A percentile compares a stretch with the other conserved stretches of the same genome.
These are phyloP conservation scores for Tyrannus savana DNA, from an alignment of 2,113 vertebrate genomes.

Conservation along the genomic window DNA sequence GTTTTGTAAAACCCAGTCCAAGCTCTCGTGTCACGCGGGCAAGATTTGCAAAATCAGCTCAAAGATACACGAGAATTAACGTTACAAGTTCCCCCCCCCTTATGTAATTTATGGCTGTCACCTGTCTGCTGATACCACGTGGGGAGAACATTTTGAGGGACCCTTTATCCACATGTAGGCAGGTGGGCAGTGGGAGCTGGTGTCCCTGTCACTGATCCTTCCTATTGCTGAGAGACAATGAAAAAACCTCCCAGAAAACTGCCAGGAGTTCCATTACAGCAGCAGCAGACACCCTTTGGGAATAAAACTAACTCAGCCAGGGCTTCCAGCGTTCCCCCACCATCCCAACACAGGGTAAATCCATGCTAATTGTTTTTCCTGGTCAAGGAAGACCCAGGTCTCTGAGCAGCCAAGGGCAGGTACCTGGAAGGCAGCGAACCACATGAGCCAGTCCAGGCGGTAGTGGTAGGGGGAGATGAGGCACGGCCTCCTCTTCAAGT, in stretches of 20 bases:
- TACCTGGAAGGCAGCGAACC: slow-evolving; percentile 96
- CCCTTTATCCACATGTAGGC: neutral
- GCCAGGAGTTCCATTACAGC: neutral
- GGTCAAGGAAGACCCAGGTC: neutral
- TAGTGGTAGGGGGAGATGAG: slow-evolving; percentile 92
- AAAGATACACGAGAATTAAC: neutral
- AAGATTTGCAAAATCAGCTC: neutral
- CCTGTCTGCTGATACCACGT: neutral
- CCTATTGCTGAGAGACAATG: neutral
- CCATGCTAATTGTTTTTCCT: neutral
- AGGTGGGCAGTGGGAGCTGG: neutral
- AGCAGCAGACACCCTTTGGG: neutral
- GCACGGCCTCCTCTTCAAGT: slow-evolving; percentile 80
- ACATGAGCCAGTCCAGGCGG: slow-evolving; percentile 98
- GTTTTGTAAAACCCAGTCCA: neutral
- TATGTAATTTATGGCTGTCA: neutral
- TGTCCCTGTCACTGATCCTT: neutral
- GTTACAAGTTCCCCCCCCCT: accelerated
- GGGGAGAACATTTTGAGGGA: neutral
- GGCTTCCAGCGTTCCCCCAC: neutral
- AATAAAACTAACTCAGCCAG: neutral
- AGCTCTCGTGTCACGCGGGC: accelerated
- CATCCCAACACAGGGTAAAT: neutral
- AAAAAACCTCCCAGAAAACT: neutral
- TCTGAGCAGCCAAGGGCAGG: neutral